Evolutionary conservation across 2,888 invertebrate species (phyloP), one percentile per base, ranked within the genome.

Genomic region (Helobdella robusta): DNA sequence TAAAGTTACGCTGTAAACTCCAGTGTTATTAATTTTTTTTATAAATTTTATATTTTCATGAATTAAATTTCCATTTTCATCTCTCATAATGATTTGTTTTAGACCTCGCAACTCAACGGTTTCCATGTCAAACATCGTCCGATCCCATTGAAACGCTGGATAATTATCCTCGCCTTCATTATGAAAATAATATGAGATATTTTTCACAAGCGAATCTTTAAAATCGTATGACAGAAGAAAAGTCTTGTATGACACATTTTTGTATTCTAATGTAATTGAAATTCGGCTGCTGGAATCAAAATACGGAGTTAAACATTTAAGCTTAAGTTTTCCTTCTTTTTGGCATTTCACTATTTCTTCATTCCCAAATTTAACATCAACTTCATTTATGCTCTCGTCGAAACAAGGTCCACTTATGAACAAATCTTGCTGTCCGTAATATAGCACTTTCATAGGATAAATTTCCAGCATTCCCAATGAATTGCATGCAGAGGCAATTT

Each of bases 391-490:
- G 30, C 23, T 52, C n/a, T 30, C 48, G 8, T 23, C 25, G 35
- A 65, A 50, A 36, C 65, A 65, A 8, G 65, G 65, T n/a, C 65
- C 65, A n/a, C 35, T 20, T 18, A 65, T 50, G 18, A 20, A n/a
- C 5, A 65, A 15, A 11, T 60, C 65, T 50, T 65, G 50, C 25
- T 50, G 20, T 34, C 60, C 65, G 32, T 34, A 46, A 23, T 50
- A 65, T 3, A 60, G 28, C 15, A 65, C 48, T 35, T 60, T 65
- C 8, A 30, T 48, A 11, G 65, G 65, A 50, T 61, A 48, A 2
- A 65, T 35, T 20, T 59, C 60, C 35, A 65, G 32, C 3, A 60
- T 8, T 15, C 60, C 52, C 1, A 30, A 6, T 6, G 46, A 28
- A 25, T 60, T 65, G 52, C 65, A 65, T n/a, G 30, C 59, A 18